Conservation (phyloP, 2,888 invertebrate genomes). For the Apeira syringaria region DNA sequence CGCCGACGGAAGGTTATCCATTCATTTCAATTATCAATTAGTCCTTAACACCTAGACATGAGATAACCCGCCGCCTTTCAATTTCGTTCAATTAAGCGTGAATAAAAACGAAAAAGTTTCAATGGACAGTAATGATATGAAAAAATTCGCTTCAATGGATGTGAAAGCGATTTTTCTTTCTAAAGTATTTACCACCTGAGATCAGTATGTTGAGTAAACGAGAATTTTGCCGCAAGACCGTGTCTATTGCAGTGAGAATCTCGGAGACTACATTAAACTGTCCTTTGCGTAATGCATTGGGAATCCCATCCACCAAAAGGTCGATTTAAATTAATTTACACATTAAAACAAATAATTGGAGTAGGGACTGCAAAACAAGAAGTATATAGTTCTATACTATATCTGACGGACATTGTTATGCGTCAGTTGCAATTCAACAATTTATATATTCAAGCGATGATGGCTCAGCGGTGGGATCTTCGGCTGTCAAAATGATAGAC, state of each 20-base stretch:
- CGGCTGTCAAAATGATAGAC: too few relatives aligned
- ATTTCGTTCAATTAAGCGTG: slow-evolving; percentile 62
- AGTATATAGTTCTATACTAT: slow-evolving; percentile 69
- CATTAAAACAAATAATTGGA: slow-evolving; percentile 66
- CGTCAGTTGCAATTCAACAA: slow-evolving; percentile 12
- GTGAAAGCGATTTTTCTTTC: slow-evolving; percentile 56
- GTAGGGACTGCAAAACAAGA: slow-evolving; percentile 48
- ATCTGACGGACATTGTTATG: slow-evolving; percentile 40
- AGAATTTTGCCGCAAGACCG: slow-evolving; percentile 46
- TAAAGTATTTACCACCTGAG: slow-evolving; percentile 61
- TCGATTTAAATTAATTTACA: slow-evolving; percentile 78
- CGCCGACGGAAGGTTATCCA: slow-evolving; percentile 32
- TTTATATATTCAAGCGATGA: too few relatives aligned
- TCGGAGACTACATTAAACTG: slow-evolving; percentile 64
- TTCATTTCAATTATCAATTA: slow-evolving; percentile 61
- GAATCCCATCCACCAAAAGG: slow-evolving; percentile 71
- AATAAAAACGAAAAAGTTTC: slow-evolving; percentile 71
- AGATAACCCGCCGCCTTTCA: slow-evolving; percentile 60
- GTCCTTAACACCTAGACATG: slow-evolving; percentile 67
- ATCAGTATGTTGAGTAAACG: slow-evolving; percentile 53
- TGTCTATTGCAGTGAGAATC: slow-evolving; percentile 52
- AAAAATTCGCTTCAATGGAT: slow-evolving; percentile 47
- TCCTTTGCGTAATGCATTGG: slow-evolving; percentile 68
- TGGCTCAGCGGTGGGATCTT: too few relatives aligned
- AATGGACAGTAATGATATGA: slow-evolving; percentile 54